Evolutionary conservation across 2,888 invertebrate species (phyloP).

Genomic region (Entomobrya multifasciata): DNA sequence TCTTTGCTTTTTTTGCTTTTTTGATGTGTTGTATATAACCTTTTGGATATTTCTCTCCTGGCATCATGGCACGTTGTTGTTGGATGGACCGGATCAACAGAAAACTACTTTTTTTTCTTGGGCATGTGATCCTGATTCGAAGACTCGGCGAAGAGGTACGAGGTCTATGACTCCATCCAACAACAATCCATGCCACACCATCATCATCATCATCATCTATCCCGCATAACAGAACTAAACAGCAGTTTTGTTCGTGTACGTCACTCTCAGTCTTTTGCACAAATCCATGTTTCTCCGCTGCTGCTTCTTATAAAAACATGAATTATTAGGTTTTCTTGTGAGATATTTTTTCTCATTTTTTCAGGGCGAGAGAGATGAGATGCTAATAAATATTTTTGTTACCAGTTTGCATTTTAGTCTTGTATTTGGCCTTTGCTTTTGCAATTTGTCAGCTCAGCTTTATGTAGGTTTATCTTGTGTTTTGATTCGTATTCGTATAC

Average conservation of each 20-base stretch:
- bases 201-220: slow-evolving; percentile 4
- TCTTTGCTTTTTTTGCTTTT: slow-evolving; percentile 16
- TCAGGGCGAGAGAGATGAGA: too few relatives aligned
- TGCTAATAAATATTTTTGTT: too few relatives aligned
- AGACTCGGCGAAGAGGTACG: too few relatives aligned
- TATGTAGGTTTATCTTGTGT: background rate
- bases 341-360: background rate
- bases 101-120: slow-evolving; percentile 4
- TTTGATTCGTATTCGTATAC: too few relatives aligned
- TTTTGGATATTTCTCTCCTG: background rate
- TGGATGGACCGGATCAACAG: background rate
- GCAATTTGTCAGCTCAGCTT: background rate
- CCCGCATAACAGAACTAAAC: background rate
- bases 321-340: slow-evolving; percentile 24
- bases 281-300: slow-evolving; percentile 27
- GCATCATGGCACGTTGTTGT: background rate
- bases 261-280: slow-evolving; percentile 7
- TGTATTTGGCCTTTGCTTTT: too few relatives aligned
- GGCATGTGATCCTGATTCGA: background rate
- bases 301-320: slow-evolving; percentile 24
- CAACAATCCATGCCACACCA: slow-evolving; percentile 55
- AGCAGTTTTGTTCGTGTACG: slow-evolving; percentile 37
- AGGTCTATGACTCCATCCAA: slow-evolving; percentile 64
- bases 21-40: slow-evolving; percentile 16
- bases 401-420: background rate